Base-by-base conservation (phyloP, 2,888 invertebrate genomes). In the Phortica okadai region DNA sequence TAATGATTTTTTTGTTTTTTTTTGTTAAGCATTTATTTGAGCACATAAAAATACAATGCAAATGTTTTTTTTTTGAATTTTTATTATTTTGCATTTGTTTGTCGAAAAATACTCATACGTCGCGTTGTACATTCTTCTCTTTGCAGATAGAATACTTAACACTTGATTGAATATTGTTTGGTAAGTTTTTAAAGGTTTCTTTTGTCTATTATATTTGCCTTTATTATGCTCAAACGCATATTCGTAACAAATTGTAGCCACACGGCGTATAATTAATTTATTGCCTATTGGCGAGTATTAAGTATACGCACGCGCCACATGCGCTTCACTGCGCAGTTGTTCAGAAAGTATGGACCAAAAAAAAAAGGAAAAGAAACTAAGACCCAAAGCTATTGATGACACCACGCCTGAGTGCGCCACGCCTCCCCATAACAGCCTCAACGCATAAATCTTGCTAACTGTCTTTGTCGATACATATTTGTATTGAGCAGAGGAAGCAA, bases 221-320 rank as follows among this genome's bases (percentile, higher is more conserved):
- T 33, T 33, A 33, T 33, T 33, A 11, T 50, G 50, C 50, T 50
- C 50, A 50, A 8, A 33, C 33, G 33, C 33, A 33, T 33, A 33
- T 33, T 33, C 33, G 33, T 33, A 33, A 33, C 33, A 33, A 33
- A 33, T 33, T 33, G 33, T 4, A 33, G 33, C 16, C 16, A 45
- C 69, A 25, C 5, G 44, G 69, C 69, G 69, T 69, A 69, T 69
- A 70, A 75, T 75, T 75, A 75, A 70, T 70, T 75, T 70, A 70
- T 59, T 69, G 50, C 25, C 58, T 42, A 25, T 59, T 58, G 44
- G 44, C 33, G 56, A 64, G 42, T 42, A 50, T 67, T 45, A 41
- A 75, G 44, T 67, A 69, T 56, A 25, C 58, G 64, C 56, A 74
- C 66, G 73, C 59, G 73, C 25, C 44, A 33, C 33, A 42, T 67